These are phyloP conservation scores for Theretra japonica DNA, from an alignment of 2,888 invertebrate species.

Conservation along the genomic window DNA sequence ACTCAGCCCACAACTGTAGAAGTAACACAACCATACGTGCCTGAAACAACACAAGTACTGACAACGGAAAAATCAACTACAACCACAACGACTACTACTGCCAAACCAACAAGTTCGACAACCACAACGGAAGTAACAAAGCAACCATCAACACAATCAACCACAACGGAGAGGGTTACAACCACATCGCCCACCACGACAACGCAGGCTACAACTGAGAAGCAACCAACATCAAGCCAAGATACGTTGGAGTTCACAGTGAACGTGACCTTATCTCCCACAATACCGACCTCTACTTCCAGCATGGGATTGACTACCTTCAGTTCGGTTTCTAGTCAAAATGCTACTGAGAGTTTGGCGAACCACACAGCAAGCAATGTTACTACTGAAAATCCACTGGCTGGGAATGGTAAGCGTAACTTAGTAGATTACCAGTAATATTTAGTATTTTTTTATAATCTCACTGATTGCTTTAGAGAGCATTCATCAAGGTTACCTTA, in stretches of 20 bases:
- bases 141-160: slow-evolving; percentile 30
- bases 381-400: slow-evolving; percentile 32
- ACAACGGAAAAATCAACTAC: slow-evolving; percentile 58
- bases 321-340: slow-evolving; percentile 51
- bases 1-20: slow-evolving; percentile 45
- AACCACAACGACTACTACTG: slow-evolving; percentile 37
- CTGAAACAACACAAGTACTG: slow-evolving; percentile 75
- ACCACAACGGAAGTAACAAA: slow-evolving; percentile 31
- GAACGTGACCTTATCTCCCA: slow-evolving; percentile 69
- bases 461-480: too few relatives aligned
- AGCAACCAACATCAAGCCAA: slow-evolving; percentile 39
- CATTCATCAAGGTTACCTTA: too few relatives aligned
- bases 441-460: too few relatives aligned
- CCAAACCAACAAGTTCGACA: slow-evolving; percentile 34
- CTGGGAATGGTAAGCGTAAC: not conserved
- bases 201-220: slow-evolving; percentile 36
- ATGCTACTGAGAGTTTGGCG: slow-evolving; percentile 45
- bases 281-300: slow-evolving; percentile 60
- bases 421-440: too few relatives aligned
- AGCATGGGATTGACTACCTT: slow-evolving; percentile 55
- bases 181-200: slow-evolving; percentile 32
- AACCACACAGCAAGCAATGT: slow-evolving; percentile 31
- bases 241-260: slow-evolving; percentile 67
- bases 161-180: slow-evolving; percentile 30
- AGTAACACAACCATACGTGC: slow-evolving; percentile 45